Evolutionary conservation across 2,888 invertebrate genomes (phyloP).

Genomic region (Cantharis rufa): DNA sequence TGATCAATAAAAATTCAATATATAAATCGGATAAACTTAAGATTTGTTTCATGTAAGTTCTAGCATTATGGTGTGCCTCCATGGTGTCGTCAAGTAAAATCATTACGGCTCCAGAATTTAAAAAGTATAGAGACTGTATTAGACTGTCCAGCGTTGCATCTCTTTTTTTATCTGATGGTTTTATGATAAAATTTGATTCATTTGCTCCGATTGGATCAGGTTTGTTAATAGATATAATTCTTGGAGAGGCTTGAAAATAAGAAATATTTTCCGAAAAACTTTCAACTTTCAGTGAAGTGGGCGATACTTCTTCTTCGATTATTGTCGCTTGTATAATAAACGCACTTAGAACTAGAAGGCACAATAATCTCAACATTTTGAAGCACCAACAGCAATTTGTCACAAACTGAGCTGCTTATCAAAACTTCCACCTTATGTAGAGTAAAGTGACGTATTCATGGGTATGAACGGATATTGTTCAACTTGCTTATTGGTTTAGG

Average conservation of each 20-base stretch:
- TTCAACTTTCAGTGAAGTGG: background rate
- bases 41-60: constrained; percentile 36
- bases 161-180: background rate
- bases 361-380: background rate
- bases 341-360: background rate
- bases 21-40: constrained; percentile 31
- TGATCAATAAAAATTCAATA: constrained; percentile 45
- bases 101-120: constrained; percentile 35
- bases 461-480: constrained; percentile 51
- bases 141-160: background rate
- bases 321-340: background rate
- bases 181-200: background rate
- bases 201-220: background rate
- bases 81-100: constrained; percentile 44
- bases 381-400: background rate
- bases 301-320: background rate
- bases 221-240: background rate
- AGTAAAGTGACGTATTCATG: constrained; percentile 44
- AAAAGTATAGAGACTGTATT: background rate
- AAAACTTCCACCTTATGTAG: constrained; percentile 10
- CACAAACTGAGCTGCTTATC: background rate
- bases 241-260: background rate
- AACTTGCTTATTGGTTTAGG: constrained; percentile 29
- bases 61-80: constrained; percentile 36
- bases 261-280: background rate